These are phyloP conservation scores for Danionella dracula DNA, from an alignment of 2,797 vertebrate species.

Conservation along the genomic window DNA sequence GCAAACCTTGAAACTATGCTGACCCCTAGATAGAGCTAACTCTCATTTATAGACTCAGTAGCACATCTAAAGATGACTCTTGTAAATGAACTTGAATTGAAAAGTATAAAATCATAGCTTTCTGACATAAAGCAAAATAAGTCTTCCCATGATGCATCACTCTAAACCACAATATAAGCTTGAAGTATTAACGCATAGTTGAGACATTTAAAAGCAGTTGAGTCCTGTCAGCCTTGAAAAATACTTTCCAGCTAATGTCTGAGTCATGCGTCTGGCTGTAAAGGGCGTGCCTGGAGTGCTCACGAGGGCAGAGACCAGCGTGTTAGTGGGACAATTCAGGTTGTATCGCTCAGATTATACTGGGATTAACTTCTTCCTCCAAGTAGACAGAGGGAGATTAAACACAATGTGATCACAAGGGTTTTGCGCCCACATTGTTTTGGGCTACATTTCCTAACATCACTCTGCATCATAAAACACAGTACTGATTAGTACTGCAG, in stretches of 20 bases:
- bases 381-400: constrained; percentile 3
- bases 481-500: background rate
- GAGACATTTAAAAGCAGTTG: background rate
- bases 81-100: background rate
- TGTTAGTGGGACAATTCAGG: background rate
- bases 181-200: background rate
- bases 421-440: background rate
- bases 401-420: background rate
- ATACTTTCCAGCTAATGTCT: constrained; percentile 15
- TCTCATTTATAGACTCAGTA: too few relatives aligned
- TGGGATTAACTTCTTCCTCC: constrained; percentile 12
- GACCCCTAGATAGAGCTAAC: background rate
- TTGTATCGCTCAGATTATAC: background rate
- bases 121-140: too few relatives aligned
- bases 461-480: background rate
- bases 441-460: background rate
- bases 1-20: background rate
- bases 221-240: background rate
- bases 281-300: constrained; percentile 22
- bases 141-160: background rate
- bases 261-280: constrained; percentile 29
- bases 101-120: background rate
- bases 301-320: background rate
- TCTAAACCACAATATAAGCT: background rate
- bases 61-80: too few relatives aligned